These are phyloP conservation scores for Prionailurus viverrinus DNA, from an alignment of 2,113 vertebrate species.

Conservation along the genomic window DNA sequence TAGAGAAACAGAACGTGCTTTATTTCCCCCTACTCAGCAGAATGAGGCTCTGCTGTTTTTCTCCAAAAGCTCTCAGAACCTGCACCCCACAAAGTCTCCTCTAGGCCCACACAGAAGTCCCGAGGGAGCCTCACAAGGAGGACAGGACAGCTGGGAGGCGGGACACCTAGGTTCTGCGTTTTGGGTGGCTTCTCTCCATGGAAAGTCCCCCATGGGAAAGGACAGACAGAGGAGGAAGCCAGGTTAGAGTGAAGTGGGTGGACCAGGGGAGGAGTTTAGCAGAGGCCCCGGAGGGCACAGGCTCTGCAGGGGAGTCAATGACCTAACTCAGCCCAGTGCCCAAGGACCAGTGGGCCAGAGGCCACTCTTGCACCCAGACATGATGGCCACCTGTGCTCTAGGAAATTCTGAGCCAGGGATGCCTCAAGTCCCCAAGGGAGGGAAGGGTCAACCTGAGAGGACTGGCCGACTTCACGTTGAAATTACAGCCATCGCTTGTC, in stretches of 20 bases:
- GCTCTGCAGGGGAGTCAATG: not conserved
- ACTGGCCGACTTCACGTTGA: not conserved
- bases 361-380: not conserved
- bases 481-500: not conserved
- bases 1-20: constrained; percentile 57
- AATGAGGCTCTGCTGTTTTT: constrained; percentile 63
- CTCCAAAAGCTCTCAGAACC: constrained; percentile 54
- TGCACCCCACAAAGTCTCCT: not conserved
- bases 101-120: not conserved
- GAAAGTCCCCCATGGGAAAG: not conserved
- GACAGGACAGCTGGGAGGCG: not conserved
- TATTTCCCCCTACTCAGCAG: constrained; percentile 62
- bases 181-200: not conserved
- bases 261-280: not conserved
- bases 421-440: not conserved
- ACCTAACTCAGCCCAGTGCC: not conserved
- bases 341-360: not conserved
- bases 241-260: not conserved
- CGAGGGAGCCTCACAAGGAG: not conserved
- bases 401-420: not conserved
- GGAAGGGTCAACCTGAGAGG: not conserved
- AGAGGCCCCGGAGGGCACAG: not conserved
- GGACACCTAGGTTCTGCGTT: not conserved
- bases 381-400: not conserved
- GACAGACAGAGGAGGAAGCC: not conserved